Base-by-base conservation (phyloP, 2,113 vertebrate genomes). In the Tetrax tetrax region DNA sequence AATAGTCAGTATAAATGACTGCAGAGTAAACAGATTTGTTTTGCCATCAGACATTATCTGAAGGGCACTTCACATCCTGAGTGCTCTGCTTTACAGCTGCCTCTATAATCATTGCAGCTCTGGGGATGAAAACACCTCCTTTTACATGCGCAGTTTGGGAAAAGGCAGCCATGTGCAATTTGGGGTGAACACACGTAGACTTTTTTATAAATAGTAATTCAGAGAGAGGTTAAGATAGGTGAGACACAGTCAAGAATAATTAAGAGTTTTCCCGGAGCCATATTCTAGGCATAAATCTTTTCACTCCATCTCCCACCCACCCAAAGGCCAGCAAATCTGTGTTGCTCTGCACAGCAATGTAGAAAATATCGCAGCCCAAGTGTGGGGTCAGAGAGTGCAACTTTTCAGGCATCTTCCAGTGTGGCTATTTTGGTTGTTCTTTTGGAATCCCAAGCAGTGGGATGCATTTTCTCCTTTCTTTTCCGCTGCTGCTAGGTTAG, bases 21-120 rank as follows among this genome's bases (percentile, higher is more conserved):
- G 31, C 69, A 72, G 79, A 86, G 71, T 93, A 95, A 90, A 95
- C 83, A 87, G 64, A 78, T 87, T 88, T 94, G 57, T 95, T 94
- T 96, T 97, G 79, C 37, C 94, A 87, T 59, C 53, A 82, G 51
- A 61, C 83, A 95, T 96, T 96, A 97, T 95, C 76, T 97, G 97
- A 97, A 97, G 93, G 75, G 95, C 45, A 84, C 92, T 97, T 94
- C 92, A 92, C 57, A 90, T 47, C 87, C 86, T 78, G 83, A 96
- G 95, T 82, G 72, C 80, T 77, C 82, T 81, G 92, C 63, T 91
- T 94, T 92, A 83, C 43, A 93, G 61, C 90, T 84, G 88, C 87
- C 91, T 96, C 83, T 80, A 61, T 64, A 93, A 97, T 90, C 88
- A 94, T 29, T 84, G 84, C 84, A 96, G 89, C 71, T n/a, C 83